phyloP scores from a whole-genome alignment of 2,888 invertebrate genomes.

The Scelioninae gen. 1 region DNA sequence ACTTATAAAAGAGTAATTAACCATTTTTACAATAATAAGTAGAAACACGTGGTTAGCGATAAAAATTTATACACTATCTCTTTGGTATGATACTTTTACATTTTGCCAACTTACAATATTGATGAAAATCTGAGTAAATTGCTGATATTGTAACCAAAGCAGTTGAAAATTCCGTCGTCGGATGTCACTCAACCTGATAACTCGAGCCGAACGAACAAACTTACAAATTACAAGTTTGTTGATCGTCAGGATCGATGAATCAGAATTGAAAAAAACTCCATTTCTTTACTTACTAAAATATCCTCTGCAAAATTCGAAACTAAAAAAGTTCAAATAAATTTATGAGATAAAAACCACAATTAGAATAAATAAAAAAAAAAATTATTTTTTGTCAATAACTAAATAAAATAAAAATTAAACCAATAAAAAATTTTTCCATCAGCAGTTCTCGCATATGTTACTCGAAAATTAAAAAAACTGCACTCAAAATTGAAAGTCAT shows the following conservation, averaged over 20 bases:
- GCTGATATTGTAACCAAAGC: too few species aligned
- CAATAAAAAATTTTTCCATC: neutral
- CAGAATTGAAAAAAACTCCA: slow-evolving; percentile 70
- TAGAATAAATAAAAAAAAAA: neutral
- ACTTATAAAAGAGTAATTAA: too few species aligned
- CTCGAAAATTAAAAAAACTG: neutral
- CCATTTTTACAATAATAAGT: too few species aligned
- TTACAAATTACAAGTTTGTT: slow-evolving; percentile 82
- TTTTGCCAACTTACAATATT: too few species aligned
- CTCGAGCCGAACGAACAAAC: slow-evolving; percentile 85
- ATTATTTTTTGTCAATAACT: neutral
- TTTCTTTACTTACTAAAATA: neutral
- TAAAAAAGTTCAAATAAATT: neutral
- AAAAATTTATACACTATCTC: too few species aligned
- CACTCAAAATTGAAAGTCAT: too few species aligned
- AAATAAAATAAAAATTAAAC: too few species aligned
- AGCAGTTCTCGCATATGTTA: neutral
- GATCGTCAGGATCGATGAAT: slow-evolving; percentile 84
- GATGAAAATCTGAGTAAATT: neutral
- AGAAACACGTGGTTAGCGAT: too few species aligned
- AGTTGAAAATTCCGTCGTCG: slow-evolving; percentile 31
- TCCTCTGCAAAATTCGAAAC: neutral
- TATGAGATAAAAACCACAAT: too few species aligned
- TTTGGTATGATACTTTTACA: too few species aligned
- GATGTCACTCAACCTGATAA: slow-evolving; percentile 78